Evolutionary conservation across 2,888 invertebrate genomes (phyloP).

Genomic region (Drosophila ustulata): DNA sequence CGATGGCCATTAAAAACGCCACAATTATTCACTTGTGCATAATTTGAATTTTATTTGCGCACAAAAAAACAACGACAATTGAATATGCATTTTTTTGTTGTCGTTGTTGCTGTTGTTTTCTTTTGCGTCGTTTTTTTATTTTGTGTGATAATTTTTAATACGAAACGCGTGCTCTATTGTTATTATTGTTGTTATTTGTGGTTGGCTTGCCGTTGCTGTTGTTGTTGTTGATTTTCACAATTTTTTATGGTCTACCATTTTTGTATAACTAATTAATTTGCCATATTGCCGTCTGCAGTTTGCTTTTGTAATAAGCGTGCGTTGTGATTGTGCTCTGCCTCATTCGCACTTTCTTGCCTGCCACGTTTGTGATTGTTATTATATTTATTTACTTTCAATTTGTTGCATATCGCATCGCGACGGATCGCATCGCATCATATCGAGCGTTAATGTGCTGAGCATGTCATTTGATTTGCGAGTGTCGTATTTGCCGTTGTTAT

Average conservation of each 20-base stretch:
- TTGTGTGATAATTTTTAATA: conserved; percentile 30
- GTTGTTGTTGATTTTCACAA: conserved; percentile 42
- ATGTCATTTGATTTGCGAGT: conserved; percentile 46
- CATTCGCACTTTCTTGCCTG: not conserved
- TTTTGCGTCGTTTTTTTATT: conserved; percentile 12
- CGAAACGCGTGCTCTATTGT: conserved; percentile 25
- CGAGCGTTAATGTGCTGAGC: conserved; percentile 66
- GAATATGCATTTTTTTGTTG: conserved; percentile 7
- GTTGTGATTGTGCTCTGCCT: conserved; percentile 22
- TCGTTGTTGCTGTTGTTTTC: conserved; percentile 1
- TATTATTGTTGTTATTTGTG: conserved; percentile 11
- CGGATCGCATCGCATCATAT: conserved; percentile 53
- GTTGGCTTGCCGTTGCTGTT: not conserved
- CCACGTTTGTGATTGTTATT: conserved; percentile 10
- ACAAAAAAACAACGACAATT: conserved; percentile 14
- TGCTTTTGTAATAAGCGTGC: conserved; percentile 59
- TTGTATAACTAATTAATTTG: conserved; percentile 78
- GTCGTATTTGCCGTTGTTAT: conserved; percentile 59
- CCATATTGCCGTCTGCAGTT: conserved; percentile 66
- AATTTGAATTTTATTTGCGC: conserved; percentile 74
- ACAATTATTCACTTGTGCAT: conserved; percentile 78
- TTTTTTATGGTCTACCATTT: conserved; percentile 60
- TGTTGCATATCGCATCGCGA: conserved; percentile 57
- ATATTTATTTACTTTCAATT: conserved; percentile 72
- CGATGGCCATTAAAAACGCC: conserved; percentile 56